Evolutionary conservation across 2,113 vertebrate genomes (phyloP).

Genomic region (Stercorarius parasiticus): DNA sequence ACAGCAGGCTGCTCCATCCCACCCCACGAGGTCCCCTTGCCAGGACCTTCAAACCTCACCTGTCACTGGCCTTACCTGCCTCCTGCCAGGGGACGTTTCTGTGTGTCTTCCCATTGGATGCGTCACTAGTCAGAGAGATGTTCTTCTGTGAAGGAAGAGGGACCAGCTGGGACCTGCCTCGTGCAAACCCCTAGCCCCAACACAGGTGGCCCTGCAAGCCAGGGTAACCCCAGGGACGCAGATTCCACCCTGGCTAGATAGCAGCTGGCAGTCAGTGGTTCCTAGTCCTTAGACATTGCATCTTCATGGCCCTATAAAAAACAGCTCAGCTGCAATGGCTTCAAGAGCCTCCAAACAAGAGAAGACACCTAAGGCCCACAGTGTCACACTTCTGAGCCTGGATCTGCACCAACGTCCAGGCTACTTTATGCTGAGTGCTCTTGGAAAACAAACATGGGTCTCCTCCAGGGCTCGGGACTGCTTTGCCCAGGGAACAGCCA

Average conservation of each 20-base stretch:
- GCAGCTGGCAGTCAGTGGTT: background rate
- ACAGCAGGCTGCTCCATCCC: background rate
- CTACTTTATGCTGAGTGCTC: background rate
- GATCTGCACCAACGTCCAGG: background rate
- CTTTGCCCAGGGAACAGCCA: background rate
- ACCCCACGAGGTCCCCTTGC: background rate
- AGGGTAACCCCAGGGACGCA: background rate
- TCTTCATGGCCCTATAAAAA: background rate
- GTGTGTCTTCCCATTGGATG: conserved; percentile 79
- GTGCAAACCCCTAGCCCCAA: background rate
- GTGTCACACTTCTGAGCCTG: background rate
- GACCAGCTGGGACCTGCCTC: background rate
- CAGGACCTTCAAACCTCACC: background rate
- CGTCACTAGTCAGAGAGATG: conserved; percentile 76
- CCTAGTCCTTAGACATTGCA: background rate
- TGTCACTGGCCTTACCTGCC: conserved; percentile 76
- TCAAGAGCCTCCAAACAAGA: background rate
- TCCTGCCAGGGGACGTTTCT: conserved; percentile 87
- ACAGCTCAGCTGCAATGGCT: background rate
- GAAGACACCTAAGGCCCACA: background rate
- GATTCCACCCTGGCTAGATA: background rate
- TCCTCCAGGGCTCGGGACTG: background rate
- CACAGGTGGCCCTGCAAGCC: background rate
- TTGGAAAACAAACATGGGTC: background rate
- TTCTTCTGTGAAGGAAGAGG: conserved; percentile 76